Evolutionary conservation across 37 sponge, comb jelly and placozoan genomes (phyloP), one percentile per base, ranked within the genome.

Genomic region (Diacarnus erythraeanus): DNA sequence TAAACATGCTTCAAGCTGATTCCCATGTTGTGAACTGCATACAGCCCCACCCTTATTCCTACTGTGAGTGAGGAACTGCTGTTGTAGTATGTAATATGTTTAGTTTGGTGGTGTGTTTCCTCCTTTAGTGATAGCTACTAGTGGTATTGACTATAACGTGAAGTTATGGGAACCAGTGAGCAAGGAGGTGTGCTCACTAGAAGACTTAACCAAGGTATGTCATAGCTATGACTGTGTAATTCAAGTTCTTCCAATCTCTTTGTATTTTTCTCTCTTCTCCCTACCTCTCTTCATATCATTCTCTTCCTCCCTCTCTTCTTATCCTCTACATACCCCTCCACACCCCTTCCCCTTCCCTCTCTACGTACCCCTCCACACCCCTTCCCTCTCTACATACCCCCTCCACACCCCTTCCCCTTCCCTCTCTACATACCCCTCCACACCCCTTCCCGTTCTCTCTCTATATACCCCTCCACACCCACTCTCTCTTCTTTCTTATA

Each of bases 11-110:
- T 26, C 64, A 69, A 0, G 97, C 83, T 18, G 97, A 97, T 71
- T 70, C 84, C 35, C 86, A 86, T 41, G 93, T 97, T 20, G 97
- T 97, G 31, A 97, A 97, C 88, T 97, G 97, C 44, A 71, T 97
- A 26, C 97, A 97, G 65, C 97, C 97, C 20, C 95, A 97, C 60
- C 97, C 97, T n/a, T 0, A 77, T 5, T 81, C 87, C 0, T 84
- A 77, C 38, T 2, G 94, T 89, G 69, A 82, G 87, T 38, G 5
- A 35, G 38, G 12, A 47, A 47, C 51, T 47, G 12, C 12, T 47
- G 12, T 47, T 12, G 12, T 47, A 15, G 12, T 47, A 12, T 47
- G 12, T 47, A 12, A 47, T 12, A 47, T 12, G 12, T 12, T 47
- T 12, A 6, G 12, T 6, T 6, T 47, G 51, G 12, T 12, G 12